Evolutionary conservation across 2,113 vertebrate genomes (phyloP).

Genomic region (Eira barbara): DNA sequence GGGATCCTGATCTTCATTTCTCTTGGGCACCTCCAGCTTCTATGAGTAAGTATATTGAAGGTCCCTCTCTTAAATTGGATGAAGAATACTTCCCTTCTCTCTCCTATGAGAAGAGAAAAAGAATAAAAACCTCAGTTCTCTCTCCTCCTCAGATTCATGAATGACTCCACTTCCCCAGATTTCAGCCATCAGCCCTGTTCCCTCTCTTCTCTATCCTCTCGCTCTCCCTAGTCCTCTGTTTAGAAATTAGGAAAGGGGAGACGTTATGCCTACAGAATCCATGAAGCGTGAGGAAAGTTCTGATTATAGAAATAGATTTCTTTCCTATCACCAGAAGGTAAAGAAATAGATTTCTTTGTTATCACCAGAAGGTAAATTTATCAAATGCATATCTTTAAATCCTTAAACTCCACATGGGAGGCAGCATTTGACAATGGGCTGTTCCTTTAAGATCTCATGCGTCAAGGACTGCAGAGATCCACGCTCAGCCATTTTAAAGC

Average conservation of each 20-base stretch:
- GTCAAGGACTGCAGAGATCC: constrained; percentile 12
- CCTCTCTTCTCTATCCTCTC: neutral
- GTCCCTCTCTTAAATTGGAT: neutral
- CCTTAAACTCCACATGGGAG: neutral
- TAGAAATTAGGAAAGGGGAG: neutral
- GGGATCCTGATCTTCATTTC: neutral
- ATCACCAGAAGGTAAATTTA: neutral
- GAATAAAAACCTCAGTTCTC: neutral
- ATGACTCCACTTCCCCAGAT: neutral
- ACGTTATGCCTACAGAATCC: neutral
- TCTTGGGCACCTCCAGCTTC: neutral
- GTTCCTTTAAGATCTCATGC: constrained; percentile 50
- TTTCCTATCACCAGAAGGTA: neutral
- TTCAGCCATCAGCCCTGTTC: neutral
- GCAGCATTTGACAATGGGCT: neutral
- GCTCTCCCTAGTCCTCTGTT: neutral
- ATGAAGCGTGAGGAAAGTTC: neutral
- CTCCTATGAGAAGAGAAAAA: neutral
- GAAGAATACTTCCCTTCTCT: neutral
- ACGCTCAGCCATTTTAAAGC: constrained; percentile 59
- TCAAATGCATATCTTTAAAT: neutral
- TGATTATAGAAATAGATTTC: neutral
- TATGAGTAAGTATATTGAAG: neutral
- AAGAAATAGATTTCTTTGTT: constrained; percentile 5
- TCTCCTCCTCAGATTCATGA: neutral